Evolutionary conservation across 2,113 vertebrate species (phyloP).

Genomic region (Pollimyrus isidori): DNA sequence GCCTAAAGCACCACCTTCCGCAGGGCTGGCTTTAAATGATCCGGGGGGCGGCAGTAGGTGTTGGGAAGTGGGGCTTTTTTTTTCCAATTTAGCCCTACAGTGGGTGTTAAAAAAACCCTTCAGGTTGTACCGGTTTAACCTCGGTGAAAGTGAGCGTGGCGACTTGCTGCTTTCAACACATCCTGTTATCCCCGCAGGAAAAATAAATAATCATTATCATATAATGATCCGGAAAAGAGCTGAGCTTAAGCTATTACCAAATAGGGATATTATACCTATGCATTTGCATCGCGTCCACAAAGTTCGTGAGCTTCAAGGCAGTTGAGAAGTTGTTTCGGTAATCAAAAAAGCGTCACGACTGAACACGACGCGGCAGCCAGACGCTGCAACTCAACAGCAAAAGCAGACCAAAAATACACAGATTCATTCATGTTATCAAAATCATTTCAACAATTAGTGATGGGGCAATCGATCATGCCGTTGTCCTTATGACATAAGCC

Average conservation of each 20-base stretch:
- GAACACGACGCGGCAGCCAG: neutral
- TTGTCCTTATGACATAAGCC: neutral
- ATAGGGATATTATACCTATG: neutral
- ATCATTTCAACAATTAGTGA: neutral
- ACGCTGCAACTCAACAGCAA: neutral
- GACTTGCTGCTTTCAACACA: neutral
- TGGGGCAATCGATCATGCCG: neutral
- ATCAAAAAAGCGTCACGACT: neutral
- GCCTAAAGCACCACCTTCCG: conserved; percentile 28
- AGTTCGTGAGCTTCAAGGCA: neutral
- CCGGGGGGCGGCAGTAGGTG: neutral
- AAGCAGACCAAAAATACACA: neutral
- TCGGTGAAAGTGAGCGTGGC: neutral
- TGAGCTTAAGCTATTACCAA: neutral
- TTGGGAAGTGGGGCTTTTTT: neutral
- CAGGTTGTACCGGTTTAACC: neutral
- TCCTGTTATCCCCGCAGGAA: neutral
- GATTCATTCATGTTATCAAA: neutral
- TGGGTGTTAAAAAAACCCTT: neutral
- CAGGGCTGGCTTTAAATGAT: conserved; percentile 27
- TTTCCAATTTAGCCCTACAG: neutral
- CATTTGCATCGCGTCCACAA: neutral
- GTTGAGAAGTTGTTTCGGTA: neutral
- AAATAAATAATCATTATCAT: neutral
- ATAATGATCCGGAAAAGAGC: neutral